phyloP scores from a whole-genome alignment of 2,888 invertebrate genomes.

The Eupeodes luniger region DNA sequence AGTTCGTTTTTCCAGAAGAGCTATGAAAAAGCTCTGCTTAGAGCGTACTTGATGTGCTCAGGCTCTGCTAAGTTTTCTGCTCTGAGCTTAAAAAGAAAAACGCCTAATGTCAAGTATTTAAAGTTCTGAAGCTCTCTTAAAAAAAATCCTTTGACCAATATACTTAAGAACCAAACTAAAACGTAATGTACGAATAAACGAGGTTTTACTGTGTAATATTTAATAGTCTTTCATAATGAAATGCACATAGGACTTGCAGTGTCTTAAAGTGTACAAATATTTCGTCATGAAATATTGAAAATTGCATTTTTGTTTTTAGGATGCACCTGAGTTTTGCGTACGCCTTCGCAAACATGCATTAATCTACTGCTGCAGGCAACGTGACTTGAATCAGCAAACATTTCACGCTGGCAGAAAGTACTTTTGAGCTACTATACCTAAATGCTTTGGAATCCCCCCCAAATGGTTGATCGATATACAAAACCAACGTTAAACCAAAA shows the following conservation, averaged over 20 bases:
- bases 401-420: neutral
- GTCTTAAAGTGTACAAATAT: neutral
- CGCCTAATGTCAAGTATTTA: no score
- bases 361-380: conserved; percentile 18
- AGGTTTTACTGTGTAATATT: neutral
- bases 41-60: no score
- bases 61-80: no score
- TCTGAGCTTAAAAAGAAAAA: no score
- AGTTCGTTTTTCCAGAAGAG: no score
- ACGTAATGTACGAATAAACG: neutral
- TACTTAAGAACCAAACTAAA: neutral
- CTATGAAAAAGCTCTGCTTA: no score
- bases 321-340: conserved; percentile 11
- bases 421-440: neutral
- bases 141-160: no score
- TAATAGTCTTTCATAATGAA: neutral
- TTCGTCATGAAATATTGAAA: conserved; percentile 62
- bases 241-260: neutral
- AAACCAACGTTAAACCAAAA: conserved; percentile 23
- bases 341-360: conserved; percentile 28
- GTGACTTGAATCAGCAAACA: conserved; percentile 54
- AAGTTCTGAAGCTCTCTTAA: no score
- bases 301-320: conserved; percentile 25
- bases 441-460: conserved; percentile 42
- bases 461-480: neutral